Evolutionary conservation across 1,140 invertebrate species (phyloP), one percentile per base, ranked within the genome.

Genomic region (Leptopilina boulardi): DNA sequence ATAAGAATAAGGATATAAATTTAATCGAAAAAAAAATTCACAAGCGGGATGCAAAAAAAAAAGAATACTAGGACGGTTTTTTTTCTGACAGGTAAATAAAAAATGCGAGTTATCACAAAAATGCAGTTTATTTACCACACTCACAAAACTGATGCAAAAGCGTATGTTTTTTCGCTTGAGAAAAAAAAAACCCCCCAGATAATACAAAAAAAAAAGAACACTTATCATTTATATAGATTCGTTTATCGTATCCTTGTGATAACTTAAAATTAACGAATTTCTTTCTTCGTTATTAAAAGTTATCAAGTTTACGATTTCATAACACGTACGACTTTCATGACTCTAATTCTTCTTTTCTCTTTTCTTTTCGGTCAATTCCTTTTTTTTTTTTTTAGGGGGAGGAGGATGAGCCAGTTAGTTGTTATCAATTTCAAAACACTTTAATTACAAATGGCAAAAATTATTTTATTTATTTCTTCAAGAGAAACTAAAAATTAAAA

Each of bases 111-210:
- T 90, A 88, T 90, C 87, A 90, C 87, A 90, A 89, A 82, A 91
- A 89, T 89, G 87, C 87, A 90, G 86, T 91, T 91, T 91, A 90
- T 91, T 91, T 85, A 90, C 86, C 89, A 91, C 89, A 90, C 87
- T 83, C 47, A 85, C 89, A 86, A 91, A 89, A 88, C 86, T 87
- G 84, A 88, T 86, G 86, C 81, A 87, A 66, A 59, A 87, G 81
- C 77, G 85, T 85, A 87, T 75, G 80, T 82, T 79, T 82, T 79
- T 77, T 80, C 73, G 70, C 81, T 86, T 84, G 79, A 76, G 5
- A 38, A 38, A 38, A 38, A 38, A 38, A 38, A 3, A 38, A 38
- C 2, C n/a, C n/a, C n/a, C n/a, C 74, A 38, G 8, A 38, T 8
- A 38, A 38, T 6, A 38, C 5, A 77, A 44, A 74, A 85, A 84